Base-by-base conservation (phyloP, 2,797 vertebrate genomes). In the Yasuhikotakia modesta region DNA sequence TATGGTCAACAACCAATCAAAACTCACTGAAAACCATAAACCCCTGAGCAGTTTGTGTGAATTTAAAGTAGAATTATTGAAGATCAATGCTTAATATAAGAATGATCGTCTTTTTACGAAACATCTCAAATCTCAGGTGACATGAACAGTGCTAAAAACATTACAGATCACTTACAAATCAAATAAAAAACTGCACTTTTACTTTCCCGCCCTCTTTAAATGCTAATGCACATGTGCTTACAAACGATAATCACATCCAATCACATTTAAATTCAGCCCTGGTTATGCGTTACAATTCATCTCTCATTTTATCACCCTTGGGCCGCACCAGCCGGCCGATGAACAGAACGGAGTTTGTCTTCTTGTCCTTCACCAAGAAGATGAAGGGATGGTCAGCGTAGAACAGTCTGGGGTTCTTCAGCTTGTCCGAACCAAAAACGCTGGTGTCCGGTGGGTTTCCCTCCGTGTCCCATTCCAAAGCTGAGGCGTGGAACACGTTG, bases 281-380 rank as follows among this genome's bases (percentile, higher is more conserved):
- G 58, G 80, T 12, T 1, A n/a, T 16, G 5, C 52, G 78, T 94
- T 95, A 98, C 90, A 99, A 90, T 84, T 98, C 96, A 2, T 99
- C 97, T 5, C 95, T 92, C 94, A 98, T 95, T 89, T 98, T 99
- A 48, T 97, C 95, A 0, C 97, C 96, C 84, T 98, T 97, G 32
- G 96, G 97, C 80, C 93, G 91, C 55, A 98, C 93, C 73, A 98
- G 92, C 86, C 96, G 91, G 86, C 96, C 97, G 0, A 99, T 95
- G 86, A 96, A 98, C 50, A 99, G 93, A 78, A 98, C 91, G 73
- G 96, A 95, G 84, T 93, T 93, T 0, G 94, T 98, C 87, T 96
- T 96, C 86, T 89, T 94, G 89, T 99, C 97, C 89, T 95, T 96
- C 83, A 99, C 95, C 32, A 99, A 86, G 89, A 98, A 99, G 88